Base-by-base conservation (phyloP, 2,797 vertebrate species). In the Australoheros facetus region DNA sequence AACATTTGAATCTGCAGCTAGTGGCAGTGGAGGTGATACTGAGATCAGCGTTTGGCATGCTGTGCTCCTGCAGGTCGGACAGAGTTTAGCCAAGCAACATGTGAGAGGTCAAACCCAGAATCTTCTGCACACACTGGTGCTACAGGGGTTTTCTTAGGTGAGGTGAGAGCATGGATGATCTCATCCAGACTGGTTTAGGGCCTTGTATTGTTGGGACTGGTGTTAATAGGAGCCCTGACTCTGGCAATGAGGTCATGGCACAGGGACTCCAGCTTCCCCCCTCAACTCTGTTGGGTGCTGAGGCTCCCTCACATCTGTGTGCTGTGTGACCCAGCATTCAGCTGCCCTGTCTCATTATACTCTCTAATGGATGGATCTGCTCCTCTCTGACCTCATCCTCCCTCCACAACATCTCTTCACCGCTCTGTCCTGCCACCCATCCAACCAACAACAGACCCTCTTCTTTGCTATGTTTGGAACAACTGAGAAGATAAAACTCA, bases 341-440 rank as follows among this genome's bases (percentile, higher is more conserved):
- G 95, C 96, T 96, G 95, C 91, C 93, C 89, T 90, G 88, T 91
- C 92, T 95, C 93, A 94, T 94, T 94, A 93, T 89, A 90, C 82
- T 87, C 82, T 85, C 83, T 94, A 95, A 95, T 94, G 93, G 93
- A 93, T 91, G 92, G 93, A 92, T 95, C 91, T 62, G 77, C 94
- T 95, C 95, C 92, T 82, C 90, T 93, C 89, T 96, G 94, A 95
- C 94, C 94, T 95, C 94, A 95, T 95, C 89, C 83, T 83, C 83
- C 81, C 86, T 92, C 60, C 88, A 89, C 85, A 89, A 80, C 90
- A 87, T 93, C 86, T 86, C 85, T 87, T 81, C 80, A 69, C 78
- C 39, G 69, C 85, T 87, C 74, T 54, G 8, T 77, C 59, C 81
- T 45, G 77, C 86, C 73, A 77, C 80, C 71, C 81, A 79, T 85